A percentile compares a stretch with the other conserved stretches of the same genome.
These are phyloP conservation scores for Pterocles gutturalis DNA, from an alignment of 2,113 vertebrate genomes.

Conservation along the genomic window DNA sequence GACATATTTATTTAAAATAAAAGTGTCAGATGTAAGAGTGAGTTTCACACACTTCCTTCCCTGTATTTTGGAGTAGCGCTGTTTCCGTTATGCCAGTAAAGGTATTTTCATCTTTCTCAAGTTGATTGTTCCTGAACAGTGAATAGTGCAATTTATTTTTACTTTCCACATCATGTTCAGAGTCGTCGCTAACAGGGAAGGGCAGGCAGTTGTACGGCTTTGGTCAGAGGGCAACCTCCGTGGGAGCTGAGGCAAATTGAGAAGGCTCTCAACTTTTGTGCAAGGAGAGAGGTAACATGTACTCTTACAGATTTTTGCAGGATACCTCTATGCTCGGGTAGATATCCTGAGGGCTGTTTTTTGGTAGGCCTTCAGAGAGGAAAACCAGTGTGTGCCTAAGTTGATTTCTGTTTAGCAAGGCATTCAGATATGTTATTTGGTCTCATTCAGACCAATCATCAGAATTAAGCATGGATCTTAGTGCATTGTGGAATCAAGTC, in stretches of 20 bases:
- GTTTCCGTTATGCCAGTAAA: neutral
- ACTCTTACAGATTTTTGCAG: neutral
- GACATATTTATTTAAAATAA: neutral
- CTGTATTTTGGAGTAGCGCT: neutral
- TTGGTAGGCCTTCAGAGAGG: neutral
- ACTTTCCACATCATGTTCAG: neutral
- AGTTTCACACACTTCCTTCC: neutral
- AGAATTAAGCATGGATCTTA: neutral
- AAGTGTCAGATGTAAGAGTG: neutral
- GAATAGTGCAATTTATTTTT: neutral
- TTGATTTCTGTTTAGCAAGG: neutral
- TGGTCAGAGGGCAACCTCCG: neutral
- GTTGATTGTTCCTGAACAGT: neutral
- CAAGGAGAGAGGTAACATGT: accelerated
- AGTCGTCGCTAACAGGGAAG: neutral
- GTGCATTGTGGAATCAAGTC: neutral
- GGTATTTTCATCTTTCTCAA: neutral
- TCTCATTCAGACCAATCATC: neutral
- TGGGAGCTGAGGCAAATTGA: neutral
- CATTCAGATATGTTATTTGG: neutral
- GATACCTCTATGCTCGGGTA: neutral
- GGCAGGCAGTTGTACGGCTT: neutral
- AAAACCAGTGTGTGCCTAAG: neutral
- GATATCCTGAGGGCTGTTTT: neutral
- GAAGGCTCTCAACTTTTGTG: neutral